phyloP scores from a whole-genome alignment of 2,113 vertebrate species.

The Bos indicus region DNA sequence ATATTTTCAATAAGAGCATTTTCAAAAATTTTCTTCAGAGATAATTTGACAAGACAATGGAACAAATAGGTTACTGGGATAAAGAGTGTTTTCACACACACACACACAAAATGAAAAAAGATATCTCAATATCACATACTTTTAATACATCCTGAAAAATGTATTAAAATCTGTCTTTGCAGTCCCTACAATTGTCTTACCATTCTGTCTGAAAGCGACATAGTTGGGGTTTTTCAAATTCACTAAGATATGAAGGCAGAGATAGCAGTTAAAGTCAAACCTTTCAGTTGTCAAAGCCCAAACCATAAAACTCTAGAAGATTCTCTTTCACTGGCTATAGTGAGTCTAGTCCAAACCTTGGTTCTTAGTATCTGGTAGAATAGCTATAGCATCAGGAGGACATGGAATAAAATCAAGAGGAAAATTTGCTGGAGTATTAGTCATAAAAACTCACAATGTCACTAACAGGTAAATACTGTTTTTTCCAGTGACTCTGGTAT shows the following conservation, averaged over 20 bases:
- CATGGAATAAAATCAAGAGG: background rate
- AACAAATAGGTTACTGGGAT: background rate
- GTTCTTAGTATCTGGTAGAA: background rate
- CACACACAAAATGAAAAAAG: background rate
- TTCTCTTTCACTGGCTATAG: background rate
- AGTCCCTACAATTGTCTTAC: background rate
- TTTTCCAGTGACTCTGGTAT: background rate
- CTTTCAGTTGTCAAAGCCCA: background rate
- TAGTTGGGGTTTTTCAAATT: background rate
- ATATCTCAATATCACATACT: background rate
- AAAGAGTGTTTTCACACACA: background rate
- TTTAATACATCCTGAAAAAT: background rate
- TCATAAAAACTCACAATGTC: constrained; percentile 29
- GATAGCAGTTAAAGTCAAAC: background rate
- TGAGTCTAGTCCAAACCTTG: background rate
- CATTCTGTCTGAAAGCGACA: background rate
- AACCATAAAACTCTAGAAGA: background rate
- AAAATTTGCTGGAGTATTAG: background rate
- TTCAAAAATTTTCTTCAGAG: constrained; percentile 12
- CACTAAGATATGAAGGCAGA: background rate
- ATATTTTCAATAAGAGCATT: background rate
- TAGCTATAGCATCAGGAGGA: background rate
- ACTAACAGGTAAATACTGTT: background rate
- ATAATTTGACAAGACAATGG: constrained; percentile 21
- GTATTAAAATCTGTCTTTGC: background rate